Conservation (phyloP, 2,797 vertebrate genomes). For the Petrocephalus schoutedeni region DNA sequence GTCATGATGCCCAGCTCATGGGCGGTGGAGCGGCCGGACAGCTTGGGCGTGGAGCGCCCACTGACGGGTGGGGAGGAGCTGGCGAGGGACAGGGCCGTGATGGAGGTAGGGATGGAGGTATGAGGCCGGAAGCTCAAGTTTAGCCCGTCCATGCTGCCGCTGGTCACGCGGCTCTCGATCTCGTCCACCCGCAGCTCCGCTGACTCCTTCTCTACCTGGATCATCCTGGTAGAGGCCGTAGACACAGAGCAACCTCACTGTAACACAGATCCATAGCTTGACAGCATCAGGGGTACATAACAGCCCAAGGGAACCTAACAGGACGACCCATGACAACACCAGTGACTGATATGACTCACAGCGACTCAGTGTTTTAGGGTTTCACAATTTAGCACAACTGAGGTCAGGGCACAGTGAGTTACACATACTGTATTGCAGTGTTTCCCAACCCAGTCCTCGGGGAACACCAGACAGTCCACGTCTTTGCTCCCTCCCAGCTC, state of each 20-base stretch:
- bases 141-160: conserved; percentile 90
- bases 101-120: conserved; percentile 82
- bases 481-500: too few species aligned
- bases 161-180: conserved; percentile 86
- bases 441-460: too few species aligned
- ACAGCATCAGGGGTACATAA: background rate
- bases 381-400: background rate
- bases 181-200: conserved; percentile 87
- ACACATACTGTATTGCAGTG: background rate
- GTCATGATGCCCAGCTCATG: conserved; percentile 95
- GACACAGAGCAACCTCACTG: background rate
- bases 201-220: conserved; percentile 92
- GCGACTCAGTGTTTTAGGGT: background rate
- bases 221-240: conserved; percentile 70
- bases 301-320: background rate
- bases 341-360: background rate
- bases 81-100: conserved; percentile 87
- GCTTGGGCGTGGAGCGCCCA: conserved; percentile 83
- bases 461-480: too few species aligned
- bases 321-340: background rate
- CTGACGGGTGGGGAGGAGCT: conserved; percentile 81
- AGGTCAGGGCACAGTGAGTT: background rate
- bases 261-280: background rate
- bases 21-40: conserved; percentile 75
- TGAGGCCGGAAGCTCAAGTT: conserved; percentile 82